Evolutionary conservation across 1,140 invertebrate species (phyloP).

Genomic region (Pogonomyrmex barbatus): DNA sequence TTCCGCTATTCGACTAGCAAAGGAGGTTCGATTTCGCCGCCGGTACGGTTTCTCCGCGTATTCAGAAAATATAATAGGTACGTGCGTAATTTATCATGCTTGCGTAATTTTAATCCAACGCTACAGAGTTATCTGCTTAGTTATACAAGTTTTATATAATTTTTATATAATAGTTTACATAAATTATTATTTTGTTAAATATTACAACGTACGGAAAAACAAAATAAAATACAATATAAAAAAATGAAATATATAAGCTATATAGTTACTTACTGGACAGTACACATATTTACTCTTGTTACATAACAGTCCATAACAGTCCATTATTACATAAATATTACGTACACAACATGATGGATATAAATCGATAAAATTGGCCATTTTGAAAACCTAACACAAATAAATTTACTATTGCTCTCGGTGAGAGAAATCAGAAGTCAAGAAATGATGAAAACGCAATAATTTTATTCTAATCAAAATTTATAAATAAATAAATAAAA

Average conservation of each 20-base stretch:
- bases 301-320: background rate
- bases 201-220: background rate
- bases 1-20: background rate
- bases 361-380: background rate
- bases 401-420: no score
- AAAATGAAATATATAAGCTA: background rate
- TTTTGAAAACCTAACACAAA: background rate
- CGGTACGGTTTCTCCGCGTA: constrained; percentile 2
- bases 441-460: background rate
- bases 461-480: background rate
- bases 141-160: background rate
- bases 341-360: background rate
- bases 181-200: background rate
- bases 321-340: background rate
- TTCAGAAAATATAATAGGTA: constrained; percentile 40
- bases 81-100: background rate
- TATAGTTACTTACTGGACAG: background rate
- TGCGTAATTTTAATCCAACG: background rate
- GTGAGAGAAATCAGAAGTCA: background rate
- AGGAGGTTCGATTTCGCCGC: constrained; percentile 1
- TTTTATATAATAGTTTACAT: background rate
- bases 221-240: background rate
- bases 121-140: background rate
- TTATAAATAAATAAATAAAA: no score
- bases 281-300: background rate